These are phyloP conservation scores for Ophiothrix spiculata DNA, from an alignment of 35 echinoderm and acorn worm species.

Conservation along the genomic window DNA sequence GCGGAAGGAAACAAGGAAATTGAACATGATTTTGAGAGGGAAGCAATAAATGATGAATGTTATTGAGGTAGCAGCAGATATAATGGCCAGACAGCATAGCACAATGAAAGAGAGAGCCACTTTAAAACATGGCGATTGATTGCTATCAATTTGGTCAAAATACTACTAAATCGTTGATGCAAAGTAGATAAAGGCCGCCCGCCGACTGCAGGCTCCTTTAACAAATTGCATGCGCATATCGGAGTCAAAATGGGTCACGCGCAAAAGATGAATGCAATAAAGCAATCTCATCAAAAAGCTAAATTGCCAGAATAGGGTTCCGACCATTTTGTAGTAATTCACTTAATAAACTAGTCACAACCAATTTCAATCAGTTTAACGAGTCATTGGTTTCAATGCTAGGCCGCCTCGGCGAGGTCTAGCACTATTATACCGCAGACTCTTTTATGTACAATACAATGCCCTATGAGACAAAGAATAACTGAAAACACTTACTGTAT, in stretches of 20 bases:
- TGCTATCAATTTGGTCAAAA: not conserved
- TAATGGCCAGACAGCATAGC: slow-evolving; percentile 6
- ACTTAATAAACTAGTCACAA: slow-evolving; percentile 6
- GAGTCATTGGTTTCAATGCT: not conserved
- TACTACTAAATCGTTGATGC: not conserved
- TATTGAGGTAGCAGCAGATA: not conserved
- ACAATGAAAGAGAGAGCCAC: not conserved
- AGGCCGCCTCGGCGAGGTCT: not conserved
- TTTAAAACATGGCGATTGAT: not conserved
- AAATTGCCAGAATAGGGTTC: not conserved
- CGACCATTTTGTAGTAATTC: slow-evolving; percentile 9
- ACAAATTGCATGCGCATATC: slow-evolving; percentile 8
- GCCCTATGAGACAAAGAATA: not conserved
- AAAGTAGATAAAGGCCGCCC: not conserved
- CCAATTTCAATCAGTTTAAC: not conserved
- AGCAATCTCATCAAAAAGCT: slow-evolving; percentile 7
- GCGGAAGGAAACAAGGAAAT: not conserved
- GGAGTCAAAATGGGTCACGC: slow-evolving; percentile 4
- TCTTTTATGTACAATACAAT: not conserved
- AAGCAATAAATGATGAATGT: slow-evolving; percentile 5
- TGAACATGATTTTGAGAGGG: slow-evolving; percentile 11
- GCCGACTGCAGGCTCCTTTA: not conserved
- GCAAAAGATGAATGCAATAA: not conserved
- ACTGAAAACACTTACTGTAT: not conserved
- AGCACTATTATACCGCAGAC: not conserved